Evolutionary conservation across 2,888 invertebrate species (phyloP).

Genomic region (Leptinotarsa juncta): DNA sequence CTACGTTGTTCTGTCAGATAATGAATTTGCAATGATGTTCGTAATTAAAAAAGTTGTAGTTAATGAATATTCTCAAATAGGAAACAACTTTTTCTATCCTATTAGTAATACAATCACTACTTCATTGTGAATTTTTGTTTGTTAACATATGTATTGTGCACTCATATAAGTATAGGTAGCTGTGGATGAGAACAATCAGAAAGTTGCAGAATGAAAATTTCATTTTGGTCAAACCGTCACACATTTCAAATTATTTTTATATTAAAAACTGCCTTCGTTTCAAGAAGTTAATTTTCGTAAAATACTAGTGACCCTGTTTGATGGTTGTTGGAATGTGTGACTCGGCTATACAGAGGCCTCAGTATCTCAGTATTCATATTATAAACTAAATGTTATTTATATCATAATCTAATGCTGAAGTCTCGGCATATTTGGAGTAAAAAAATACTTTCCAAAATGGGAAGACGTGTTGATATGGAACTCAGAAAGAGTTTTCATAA

Average conservation of each 20-base stretch:
- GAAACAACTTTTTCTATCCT: too few species aligned
- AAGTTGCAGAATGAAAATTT: constrained; percentile 33
- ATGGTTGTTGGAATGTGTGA: constrained; percentile 33
- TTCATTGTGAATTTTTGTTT: neutral
- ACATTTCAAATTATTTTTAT: constrained; percentile 35
- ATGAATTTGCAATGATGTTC: too few species aligned
- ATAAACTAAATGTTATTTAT: constrained; percentile 26
- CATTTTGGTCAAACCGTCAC: constrained; percentile 36
- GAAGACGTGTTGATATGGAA: constrained; percentile 60
- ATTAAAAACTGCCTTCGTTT: constrained; percentile 25
- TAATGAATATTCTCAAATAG: too few species aligned
- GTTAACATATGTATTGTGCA: neutral
- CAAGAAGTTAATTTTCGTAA: constrained; percentile 11
- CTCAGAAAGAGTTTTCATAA: constrained; percentile 52
- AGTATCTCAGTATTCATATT: constrained; percentile 25
- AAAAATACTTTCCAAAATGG: constrained; percentile 49
- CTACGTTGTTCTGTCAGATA: neutral
- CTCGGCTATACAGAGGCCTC: constrained; percentile 36
- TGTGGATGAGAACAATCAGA: constrained; percentile 34
- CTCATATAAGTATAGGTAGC: constrained; percentile 1
- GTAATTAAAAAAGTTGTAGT: too few species aligned
- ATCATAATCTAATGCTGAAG: constrained; percentile 36
- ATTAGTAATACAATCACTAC: neutral
- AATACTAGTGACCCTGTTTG: constrained; percentile 37
- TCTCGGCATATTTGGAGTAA: constrained; percentile 37